Base-by-base conservation (phyloP, 2,797 vertebrate genomes). In the Toxotes lorentzi region DNA sequence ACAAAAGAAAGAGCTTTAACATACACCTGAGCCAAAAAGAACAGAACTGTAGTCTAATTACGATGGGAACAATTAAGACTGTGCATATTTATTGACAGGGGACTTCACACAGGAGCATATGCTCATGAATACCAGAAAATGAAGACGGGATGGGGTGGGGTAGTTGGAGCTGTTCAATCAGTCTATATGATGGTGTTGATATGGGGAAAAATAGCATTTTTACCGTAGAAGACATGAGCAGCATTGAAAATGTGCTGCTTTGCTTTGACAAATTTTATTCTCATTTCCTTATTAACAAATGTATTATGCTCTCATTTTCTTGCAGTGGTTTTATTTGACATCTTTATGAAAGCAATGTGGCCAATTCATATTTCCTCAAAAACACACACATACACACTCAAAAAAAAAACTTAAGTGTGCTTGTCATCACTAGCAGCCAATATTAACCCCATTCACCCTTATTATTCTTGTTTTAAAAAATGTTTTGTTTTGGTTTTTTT, bases 71-170 rank as follows among this genome's bases (percentile, higher is more conserved):
- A 91, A 92, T 91, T 92, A 92, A 92, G 91, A 91, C 86, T 89
- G 89, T 88, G 93, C 90, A 92, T 93, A 92, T 93, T 94, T 93
- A 94, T 92, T 91, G 92, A 92, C 88, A 90, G 85, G 91, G 92
- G 93, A 90, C 87, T 92, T 93, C 90, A 89, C 92, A 91, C 86
- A 78, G 86, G 82, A 93, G 85, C 93, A 93, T 94, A 94, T 93
- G 94, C 90, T 94, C 92, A 94, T 93, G 93, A 93, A 94, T 92
- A 92, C 78, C 83, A 81, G 84, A 70, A 89, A 84, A 77, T 76
- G 60, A 77, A 83, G 87, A 73, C 48, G 74, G 75, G 54, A 59
- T 67, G 24, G 48, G 70, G 41, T 59, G 61, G 56, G 62, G 73
- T 10, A 51, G 21, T 40, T 68, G 77, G 27, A 74, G 54, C 50